phyloP scores from a whole-genome alignment of 2,888 invertebrate species.

The Amiota mariae region DNA sequence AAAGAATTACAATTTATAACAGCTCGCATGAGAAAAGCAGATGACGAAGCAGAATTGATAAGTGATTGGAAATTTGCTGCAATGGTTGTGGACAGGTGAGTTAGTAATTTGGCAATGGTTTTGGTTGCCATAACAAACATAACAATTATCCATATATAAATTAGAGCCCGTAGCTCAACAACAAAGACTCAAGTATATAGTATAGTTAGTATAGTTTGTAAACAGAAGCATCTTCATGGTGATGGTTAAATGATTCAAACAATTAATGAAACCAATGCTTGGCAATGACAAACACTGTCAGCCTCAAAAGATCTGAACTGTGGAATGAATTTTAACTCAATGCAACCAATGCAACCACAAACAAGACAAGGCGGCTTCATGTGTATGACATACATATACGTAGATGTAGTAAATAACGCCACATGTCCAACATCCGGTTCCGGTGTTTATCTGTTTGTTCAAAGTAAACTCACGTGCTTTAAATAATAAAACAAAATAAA shows the following conservation, averaged over 20 bases:
- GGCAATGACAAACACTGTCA: slow-evolving; percentile 2
- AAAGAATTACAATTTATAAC: slow-evolving; percentile 96
- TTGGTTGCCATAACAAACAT: slow-evolving; percentile 48
- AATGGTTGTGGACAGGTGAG: slow-evolving; percentile 94
- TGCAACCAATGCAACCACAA: too few relatives aligned
- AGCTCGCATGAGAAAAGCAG: slow-evolving; percentile 92
- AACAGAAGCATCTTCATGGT: not conserved
- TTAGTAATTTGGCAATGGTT: slow-evolving; percentile 14
- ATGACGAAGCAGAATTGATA: slow-evolving; percentile 93
- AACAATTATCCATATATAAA: slow-evolving; percentile 39
- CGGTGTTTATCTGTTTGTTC: slow-evolving; percentile 34
- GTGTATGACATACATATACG: too few relatives aligned
- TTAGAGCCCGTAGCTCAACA: not conserved
- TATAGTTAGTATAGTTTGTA: not conserved
- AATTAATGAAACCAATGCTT: slow-evolving; percentile 14
- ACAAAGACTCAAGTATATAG: not conserved
- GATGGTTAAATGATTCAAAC: slow-evolving; percentile 12
- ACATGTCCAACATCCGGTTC: too few relatives aligned
- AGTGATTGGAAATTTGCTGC: slow-evolving; percentile 99
- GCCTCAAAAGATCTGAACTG: not conserved
- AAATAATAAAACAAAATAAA: too few relatives aligned
- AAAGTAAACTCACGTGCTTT: not conserved
- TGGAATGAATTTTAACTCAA: too few relatives aligned
- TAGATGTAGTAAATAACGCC: too few relatives aligned
- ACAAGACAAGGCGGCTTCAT: too few relatives aligned